phyloP scores from a whole-genome alignment of 1,140 invertebrate species.

The Aphaenogaster floridana region DNA sequence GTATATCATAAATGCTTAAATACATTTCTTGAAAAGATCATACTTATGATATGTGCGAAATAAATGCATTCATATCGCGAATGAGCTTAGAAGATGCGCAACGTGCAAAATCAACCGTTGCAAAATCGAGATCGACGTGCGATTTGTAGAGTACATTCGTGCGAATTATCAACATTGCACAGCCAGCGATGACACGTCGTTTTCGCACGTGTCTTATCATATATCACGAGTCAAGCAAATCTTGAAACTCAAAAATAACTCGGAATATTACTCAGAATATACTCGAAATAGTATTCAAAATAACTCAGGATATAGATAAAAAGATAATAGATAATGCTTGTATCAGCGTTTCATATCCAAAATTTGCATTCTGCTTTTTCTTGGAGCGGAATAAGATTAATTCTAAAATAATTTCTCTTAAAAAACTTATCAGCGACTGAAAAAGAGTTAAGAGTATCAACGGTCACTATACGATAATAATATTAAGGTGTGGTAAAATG shows the following conservation, averaged over 20 bases:
- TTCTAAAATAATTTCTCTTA: neutral
- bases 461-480: neutral
- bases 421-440: conserved; percentile 13
- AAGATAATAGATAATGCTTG: neutral
- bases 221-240: conserved; percentile 16
- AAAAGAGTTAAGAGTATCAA: conserved; percentile 11
- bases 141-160: neutral
- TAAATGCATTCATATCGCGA: neutral
- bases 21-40: neutral
- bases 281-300: too few species aligned
- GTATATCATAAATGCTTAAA: neutral
- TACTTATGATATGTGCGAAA: neutral
- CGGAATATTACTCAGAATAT: too few species aligned
- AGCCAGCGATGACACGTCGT: conserved; percentile 9
- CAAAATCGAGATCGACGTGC: conserved; percentile 23
- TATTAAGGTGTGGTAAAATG: conserved; percentile 24
- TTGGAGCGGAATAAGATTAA: neutral
- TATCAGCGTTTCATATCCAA: neutral
- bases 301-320: neutral
- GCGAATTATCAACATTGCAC: neutral
- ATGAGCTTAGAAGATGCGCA: neutral
- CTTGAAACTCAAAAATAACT: neutral
- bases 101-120: conserved; percentile 14
- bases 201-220: conserved; percentile 36
- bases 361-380: neutral